Evolutionary conservation across 2,113 vertebrate genomes (phyloP).

Genomic region (Python bivittatus): DNA sequence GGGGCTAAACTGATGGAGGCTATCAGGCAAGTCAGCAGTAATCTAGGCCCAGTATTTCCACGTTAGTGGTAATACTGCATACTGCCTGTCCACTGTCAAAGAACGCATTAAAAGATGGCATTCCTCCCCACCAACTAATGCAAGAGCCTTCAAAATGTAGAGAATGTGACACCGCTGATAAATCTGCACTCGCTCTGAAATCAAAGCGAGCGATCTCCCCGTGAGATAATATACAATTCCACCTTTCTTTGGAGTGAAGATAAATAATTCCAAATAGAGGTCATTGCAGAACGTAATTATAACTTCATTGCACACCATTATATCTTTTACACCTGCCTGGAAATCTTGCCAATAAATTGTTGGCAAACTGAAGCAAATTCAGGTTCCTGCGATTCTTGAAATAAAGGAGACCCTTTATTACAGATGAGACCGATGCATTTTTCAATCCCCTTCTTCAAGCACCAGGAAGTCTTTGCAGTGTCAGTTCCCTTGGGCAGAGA

Average conservation of each 20-base stretch:
- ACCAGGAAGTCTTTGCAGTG: neutral
- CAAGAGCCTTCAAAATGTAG: constrained; percentile 5
- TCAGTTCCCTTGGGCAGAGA: neutral
- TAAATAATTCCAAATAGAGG: constrained; percentile 40
- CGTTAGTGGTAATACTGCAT: neutral
- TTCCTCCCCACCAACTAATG: constrained; percentile 1
- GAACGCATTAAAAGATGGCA: constrained; percentile 13
- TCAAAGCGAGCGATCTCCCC: constrained; percentile 28
- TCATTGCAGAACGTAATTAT: neutral
- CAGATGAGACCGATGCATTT: neutral
- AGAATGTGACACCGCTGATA: constrained; percentile 38
- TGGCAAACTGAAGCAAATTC: neutral
- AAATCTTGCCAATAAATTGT: constrained; percentile 9
- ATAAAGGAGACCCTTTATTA: constrained; percentile 1
- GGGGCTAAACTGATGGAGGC: neutral
- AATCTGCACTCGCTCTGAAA: constrained; percentile 22
- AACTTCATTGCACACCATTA: neutral
- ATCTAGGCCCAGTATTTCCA: neutral
- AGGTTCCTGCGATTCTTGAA: neutral
- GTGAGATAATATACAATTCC: constrained; percentile 20
- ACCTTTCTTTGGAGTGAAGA: constrained; percentile 6
- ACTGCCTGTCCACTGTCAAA: neutral
- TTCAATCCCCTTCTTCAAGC: neutral
- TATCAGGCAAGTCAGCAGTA: neutral
- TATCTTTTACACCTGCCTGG: neutral